Evolutionary conservation across 2,797 vertebrate species (phyloP), one percentile per base, ranked within the genome.

Genomic region (Acanthiza pusilla): DNA sequence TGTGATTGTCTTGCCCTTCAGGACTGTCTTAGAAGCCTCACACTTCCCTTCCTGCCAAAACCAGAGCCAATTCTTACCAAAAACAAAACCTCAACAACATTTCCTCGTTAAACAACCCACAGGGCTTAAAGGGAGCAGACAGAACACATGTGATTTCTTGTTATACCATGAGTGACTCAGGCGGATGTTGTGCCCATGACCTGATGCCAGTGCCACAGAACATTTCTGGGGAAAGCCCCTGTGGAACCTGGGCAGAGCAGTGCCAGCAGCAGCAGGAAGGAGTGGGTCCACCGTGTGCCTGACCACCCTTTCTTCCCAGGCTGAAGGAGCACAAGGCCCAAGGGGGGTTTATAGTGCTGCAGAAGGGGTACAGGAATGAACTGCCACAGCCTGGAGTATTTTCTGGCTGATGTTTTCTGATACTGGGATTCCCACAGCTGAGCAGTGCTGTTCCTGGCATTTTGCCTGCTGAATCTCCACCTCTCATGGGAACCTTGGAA

Each of bases 251-350:
- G 32, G 67, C 66, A 21, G n/a, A 65, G 68, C 74, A 62, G 74
- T 58, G 53, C 11, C 60, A 25, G 38, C 1, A 0, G 40, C 77
- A 51, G 47, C 72, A 38, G 47, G 48, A 43, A 38, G 16, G 18
- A 48, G 13, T 0, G 32, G 11, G 29, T 68, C 26, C 45, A 43
- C 10, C 10, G 0, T 5, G 9, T 3, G 3, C 38, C 84, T 0
- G 0, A 4, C 18, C 19, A 6, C 55, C 23, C 48, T 61, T 78
- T 75, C 54, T 22, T 79, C 55, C 36, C 30, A 23, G 53, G 72
- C 38, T 57, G 75, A 63, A 81, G 63, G 58, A 73, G 42, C 45
- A 54, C n/a, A 23, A 32, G 84, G 42, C 25, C 32, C 0, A 1
- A 32, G 11, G 5, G 11, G 27, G 18, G 2, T 2, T 86, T 48